These are phyloP conservation scores for Cheiracanthium punctorium DNA, from an alignment of 2,888 invertebrate species.

Conservation along the genomic window DNA sequence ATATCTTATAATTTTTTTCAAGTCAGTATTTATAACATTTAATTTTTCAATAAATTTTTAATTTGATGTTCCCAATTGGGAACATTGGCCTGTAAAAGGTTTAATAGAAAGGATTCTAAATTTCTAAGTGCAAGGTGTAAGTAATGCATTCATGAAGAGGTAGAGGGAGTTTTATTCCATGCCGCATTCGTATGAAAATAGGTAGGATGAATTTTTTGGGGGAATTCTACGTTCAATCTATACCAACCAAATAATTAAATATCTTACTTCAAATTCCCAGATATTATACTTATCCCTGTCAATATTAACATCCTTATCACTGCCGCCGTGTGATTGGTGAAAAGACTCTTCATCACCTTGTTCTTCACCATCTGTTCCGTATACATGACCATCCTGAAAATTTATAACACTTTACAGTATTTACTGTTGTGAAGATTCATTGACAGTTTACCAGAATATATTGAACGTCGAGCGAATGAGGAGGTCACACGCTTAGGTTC, in stretches of 20 bases:
- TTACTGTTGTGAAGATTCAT: not conserved
- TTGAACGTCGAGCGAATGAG: conserved; percentile 30
- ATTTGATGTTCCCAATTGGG: too few relatives aligned
- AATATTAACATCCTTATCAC: conserved; percentile 60
- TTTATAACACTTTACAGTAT: conserved; percentile 9
- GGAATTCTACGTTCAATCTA: not conserved
- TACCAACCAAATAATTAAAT: not conserved
- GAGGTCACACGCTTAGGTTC: not conserved
- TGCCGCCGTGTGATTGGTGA: conserved; percentile 58
- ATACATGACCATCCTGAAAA: conserved; percentile 53
- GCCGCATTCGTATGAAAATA: not conserved
- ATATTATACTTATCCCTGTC: conserved; percentile 66
- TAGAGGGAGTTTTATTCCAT: not conserved
- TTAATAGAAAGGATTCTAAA: too few relatives aligned
- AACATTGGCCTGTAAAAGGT: too few relatives aligned
- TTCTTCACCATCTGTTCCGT: conserved; percentile 61
- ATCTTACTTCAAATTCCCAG: conserved; percentile 66
- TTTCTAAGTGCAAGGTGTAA: too few relatives aligned
- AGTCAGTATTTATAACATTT: too few relatives aligned
- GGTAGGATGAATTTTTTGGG: too few relatives aligned
- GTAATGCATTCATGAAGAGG: not conserved
- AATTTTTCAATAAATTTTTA: too few relatives aligned
- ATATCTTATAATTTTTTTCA: too few relatives aligned
- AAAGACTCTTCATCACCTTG: conserved; percentile 62
- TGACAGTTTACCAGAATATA: not conserved